Base-by-base conservation (phyloP, 2,888 invertebrate species). In the Ditylenchus weischeri region DNA sequence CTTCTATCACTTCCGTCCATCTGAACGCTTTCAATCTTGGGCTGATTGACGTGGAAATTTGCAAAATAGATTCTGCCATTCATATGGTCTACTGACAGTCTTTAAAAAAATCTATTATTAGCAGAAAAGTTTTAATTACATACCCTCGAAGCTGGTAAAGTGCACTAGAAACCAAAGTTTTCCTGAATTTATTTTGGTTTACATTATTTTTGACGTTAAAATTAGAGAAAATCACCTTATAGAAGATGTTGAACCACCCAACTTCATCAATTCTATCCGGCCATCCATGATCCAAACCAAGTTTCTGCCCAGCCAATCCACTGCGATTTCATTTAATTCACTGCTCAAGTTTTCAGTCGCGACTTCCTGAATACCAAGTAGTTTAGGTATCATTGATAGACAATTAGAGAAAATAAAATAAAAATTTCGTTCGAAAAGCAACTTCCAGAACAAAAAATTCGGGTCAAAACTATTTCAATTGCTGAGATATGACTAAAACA, bases 231-330 rank as follows among this genome's bases (percentile, higher is more conserved):
- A 10, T 15, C 2, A 54, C 54, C 13, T 54, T 21, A 54, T 23
- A 1, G 54, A 54, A n/a, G 11, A 2, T 10, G 54, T 6, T 29
- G 23, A 21, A 29, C 8, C 23, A n/a, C 23, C 15, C 19, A 69
- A 35, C 21, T 50, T 43, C 21, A 69, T 21, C 13, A 69, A 23
- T 69, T 69, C 72, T 19, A 72, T 71, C 1, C 66, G 59, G 15
- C 71, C 68, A 18, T 67, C 63, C 19, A 49, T 65, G 21, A 76
- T 50, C 65, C 74, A 71, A 51, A 72, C 65, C 29, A 75, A 21
- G 57, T 75, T 75, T 60, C 64, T 64, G 13, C 76, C 74, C 35
- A 67, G 48, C 47, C 59, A 18, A 38, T 75, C 75, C 35, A 75
- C 29, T 0, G 66, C 61, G 35, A 70, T 21, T n/a, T 63, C 59